Conservation (phyloP, 2,113 vertebrate genomes). For the Leptobrachium ailaonicum region DNA sequence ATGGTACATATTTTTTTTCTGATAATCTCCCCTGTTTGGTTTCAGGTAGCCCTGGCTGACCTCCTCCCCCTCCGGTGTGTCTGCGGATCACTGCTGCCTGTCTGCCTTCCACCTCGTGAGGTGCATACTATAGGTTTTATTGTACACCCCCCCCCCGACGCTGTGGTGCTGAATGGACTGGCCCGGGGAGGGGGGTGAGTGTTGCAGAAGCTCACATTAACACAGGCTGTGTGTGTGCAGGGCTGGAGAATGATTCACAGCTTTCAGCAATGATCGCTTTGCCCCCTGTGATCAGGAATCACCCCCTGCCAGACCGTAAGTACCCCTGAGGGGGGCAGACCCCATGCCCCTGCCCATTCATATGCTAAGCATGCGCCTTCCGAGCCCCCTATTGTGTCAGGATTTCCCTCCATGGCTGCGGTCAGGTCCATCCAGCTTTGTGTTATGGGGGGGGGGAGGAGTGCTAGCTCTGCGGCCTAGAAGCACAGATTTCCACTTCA, state of each 20-base stretch:
- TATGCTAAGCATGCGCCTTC: slow-evolving; percentile 7
- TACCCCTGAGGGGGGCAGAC: neutral
- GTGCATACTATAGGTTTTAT: neutral
- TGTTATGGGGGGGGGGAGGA: slow-evolving; percentile 3
- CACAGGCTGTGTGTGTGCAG: slow-evolving; percentile 39
- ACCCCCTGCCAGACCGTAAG: slow-evolving; percentile 21
- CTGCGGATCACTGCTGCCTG: neutral
- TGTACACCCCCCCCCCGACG: neutral
- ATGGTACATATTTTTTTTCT: no score
- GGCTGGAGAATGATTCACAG: slow-evolving; percentile 26
- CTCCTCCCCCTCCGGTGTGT: no score
- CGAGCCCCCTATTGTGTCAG: slow-evolving; percentile 29
- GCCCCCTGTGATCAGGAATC: neutral
- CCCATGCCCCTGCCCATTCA: neutral
- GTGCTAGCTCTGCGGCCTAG: slow-evolving; percentile 28
- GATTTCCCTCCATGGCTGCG: slow-evolving; percentile 37
- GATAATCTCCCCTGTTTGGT: neutral
- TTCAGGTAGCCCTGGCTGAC: neutral
- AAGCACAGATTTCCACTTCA: neutral
- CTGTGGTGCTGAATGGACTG: slow-evolving; percentile 4
- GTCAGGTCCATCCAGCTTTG: neutral
- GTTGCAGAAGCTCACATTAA: slow-evolving; percentile 40
- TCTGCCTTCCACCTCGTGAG: neutral
- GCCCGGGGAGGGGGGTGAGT: slow-evolving; percentile 10
- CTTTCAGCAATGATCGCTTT: slow-evolving; percentile 20